Evolutionary conservation across 2,113 vertebrate genomes (phyloP), one percentile per base, ranked within the genome.

Genomic region (Pteropus alecto): DNA sequence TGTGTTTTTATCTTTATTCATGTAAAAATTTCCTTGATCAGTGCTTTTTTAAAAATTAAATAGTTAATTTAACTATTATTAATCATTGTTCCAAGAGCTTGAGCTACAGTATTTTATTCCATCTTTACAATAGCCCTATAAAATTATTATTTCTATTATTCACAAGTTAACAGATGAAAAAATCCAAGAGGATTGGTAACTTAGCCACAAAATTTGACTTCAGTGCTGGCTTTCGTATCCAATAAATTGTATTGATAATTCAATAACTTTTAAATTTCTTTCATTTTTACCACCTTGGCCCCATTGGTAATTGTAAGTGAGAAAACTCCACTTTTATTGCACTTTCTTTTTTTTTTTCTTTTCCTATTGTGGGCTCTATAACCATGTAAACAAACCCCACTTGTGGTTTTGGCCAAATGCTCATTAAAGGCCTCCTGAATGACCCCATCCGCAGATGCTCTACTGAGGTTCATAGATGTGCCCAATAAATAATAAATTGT

Each of bases 251-350:
- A 7, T 12, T 60, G 13, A 70, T 41, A 68, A 78, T 56, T 83
- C 11, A 38, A 35, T 33, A 83, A 15, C 19, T 82, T 48, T 78
- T 4, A 71, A 16, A 70, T 7, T 2, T 0, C 38, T 93, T 9
- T 16, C 9, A 24, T 33, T 70, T 90, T 94, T 48, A 83, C 35
- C 11, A 51, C 14, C 4, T 10, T 48, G n/a, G 26, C 43, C 24
- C 58, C 63, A 26, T 0, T 70, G 35, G 38, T 61, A 74, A 86
- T 68, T 65, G 28, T 90, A 85, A 90, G 51, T 81, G 56, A 93
- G 78, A 78, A 95, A 96, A 88, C 22, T 67, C 18, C 33, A 90
- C 41, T 88, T 96, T 63, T 54, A 56, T 11, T 92, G 88, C 15
- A 38, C 38, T 30, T 43, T 81, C 15, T 67, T 28, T 41, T 13